Percentiles rank a stretch among this genome's conserved stretches.
Evolutionary conservation across 2,888 invertebrate species (phyloP).

Genomic region (Drosophila austrosaltans): DNA sequence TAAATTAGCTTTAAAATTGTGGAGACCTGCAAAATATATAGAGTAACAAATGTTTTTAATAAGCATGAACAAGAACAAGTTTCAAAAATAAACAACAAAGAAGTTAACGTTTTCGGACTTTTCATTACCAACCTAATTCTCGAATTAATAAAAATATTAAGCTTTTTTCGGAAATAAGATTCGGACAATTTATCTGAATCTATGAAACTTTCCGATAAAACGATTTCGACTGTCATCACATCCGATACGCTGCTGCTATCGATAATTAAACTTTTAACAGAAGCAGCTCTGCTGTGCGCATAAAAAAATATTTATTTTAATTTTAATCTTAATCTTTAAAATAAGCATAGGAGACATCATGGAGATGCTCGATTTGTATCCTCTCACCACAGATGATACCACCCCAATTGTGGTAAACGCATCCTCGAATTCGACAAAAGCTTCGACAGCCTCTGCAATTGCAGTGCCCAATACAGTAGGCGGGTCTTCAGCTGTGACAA

Average conservation of each 20-base stretch:
- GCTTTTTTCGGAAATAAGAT: background rate
- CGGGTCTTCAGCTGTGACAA: constrained; percentile 38
- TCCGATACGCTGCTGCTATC: background rate
- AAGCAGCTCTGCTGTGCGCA: background rate
- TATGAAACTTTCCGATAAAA: constrained; percentile 1
- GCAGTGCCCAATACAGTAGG: constrained; percentile 27
- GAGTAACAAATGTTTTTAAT: constrained; percentile 55
- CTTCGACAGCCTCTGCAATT: background rate
- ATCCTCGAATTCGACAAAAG: background rate
- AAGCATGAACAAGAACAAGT: constrained; percentile 40
- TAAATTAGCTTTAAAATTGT: constrained; percentile 68
- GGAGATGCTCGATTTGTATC: background rate
- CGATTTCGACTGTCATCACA: background rate
- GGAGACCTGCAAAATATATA: constrained; percentile 26
- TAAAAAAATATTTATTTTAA: background rate
- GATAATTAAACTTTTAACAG: background rate
- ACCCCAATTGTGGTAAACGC: background rate
- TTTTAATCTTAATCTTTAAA: background rate
- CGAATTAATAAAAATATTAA: background rate
- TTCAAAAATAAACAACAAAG: background rate
- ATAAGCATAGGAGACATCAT: background rate
- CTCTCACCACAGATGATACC: background rate
- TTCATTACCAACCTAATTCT: background rate
- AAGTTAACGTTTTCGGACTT: background rate
- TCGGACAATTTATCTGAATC: background rate